phyloP scores from a whole-genome alignment of 2,888 invertebrate species.

The Capitulum mitella region DNA sequence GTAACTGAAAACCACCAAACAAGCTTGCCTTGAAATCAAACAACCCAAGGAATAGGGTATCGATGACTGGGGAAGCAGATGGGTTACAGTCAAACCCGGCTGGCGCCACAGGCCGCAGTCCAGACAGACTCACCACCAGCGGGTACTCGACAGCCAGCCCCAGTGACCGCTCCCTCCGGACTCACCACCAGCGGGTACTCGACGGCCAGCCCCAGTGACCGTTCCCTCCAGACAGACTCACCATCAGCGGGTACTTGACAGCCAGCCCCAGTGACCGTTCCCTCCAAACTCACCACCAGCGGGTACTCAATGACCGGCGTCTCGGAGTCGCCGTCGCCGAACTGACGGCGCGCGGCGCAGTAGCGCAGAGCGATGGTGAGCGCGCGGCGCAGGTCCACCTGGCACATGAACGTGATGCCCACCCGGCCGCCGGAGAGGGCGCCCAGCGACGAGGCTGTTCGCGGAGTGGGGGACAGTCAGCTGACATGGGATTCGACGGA shows the following conservation, averaged over 20 bases:
- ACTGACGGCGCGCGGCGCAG: constrained; percentile 59
- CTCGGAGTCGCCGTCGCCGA: constrained; percentile 69
- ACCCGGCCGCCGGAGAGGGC: constrained; percentile 78
- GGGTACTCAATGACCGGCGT: constrained; percentile 86
- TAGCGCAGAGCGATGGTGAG: constrained; percentile 59
- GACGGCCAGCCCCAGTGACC: no score
- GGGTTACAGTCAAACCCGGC: no score
- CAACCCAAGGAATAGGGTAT: no score
- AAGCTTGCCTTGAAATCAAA: no score
- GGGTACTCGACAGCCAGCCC: constrained; percentile 63
- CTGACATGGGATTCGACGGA: no score
- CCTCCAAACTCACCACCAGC: constrained; percentile 59
- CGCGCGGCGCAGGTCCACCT: constrained; percentile 60
- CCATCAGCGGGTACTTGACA: constrained; percentile 68
- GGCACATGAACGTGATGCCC: constrained; percentile 57
- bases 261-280: constrained; percentile 34
- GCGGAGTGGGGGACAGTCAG: background rate
- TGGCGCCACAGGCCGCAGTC: no score
- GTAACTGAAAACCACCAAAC: no score
- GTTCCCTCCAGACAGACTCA: no score
- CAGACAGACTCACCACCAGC: constrained; percentile 46
- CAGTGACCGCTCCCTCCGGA: constrained; percentile 36
- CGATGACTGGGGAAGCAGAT: no score
- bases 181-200: constrained; percentile 85
- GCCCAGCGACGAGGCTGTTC: constrained; percentile 50